Evolutionary conservation across 2,888 invertebrate species (phyloP).

Genomic region (Rhodophaea formosa): DNA sequence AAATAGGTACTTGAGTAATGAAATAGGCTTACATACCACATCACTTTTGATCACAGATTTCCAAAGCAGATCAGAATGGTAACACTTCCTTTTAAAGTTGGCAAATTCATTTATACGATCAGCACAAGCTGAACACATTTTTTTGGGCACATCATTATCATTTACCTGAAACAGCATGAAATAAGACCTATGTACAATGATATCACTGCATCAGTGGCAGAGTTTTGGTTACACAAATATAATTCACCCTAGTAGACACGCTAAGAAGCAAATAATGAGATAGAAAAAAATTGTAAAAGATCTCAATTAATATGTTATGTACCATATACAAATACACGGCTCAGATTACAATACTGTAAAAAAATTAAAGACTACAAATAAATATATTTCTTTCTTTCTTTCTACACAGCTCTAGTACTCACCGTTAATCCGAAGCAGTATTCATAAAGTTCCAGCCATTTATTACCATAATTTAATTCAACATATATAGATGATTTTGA

Average conservation of each 20-base stretch:
- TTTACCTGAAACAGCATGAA: neutral
- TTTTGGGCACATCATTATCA: conserved; percentile 2
- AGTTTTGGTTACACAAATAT: no score
- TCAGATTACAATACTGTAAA: neutral
- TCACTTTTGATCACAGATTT: neutral
- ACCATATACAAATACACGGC: neutral
- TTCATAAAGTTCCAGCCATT: conserved; percentile 8
- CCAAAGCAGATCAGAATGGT: conserved; percentile 1
- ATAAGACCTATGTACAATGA: no score
- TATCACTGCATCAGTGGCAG: no score
- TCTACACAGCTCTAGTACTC: neutral
- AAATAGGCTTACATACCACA: neutral
- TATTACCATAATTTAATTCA: neutral
- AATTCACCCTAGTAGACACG: no score
- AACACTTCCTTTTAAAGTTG: conserved; percentile 1
- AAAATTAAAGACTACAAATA: neutral
- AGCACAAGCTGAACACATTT: neutral
- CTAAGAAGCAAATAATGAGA: no score
- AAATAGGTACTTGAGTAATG: no score
- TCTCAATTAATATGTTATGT: neutral
- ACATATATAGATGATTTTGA: neutral
- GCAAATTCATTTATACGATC: neutral
- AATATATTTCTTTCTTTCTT: no score
- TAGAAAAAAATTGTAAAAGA: no score
- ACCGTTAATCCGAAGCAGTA: conserved; percentile 5